Base-by-base conservation (phyloP, 2,888 invertebrate species). In the Odontomyia ornata region DNA sequence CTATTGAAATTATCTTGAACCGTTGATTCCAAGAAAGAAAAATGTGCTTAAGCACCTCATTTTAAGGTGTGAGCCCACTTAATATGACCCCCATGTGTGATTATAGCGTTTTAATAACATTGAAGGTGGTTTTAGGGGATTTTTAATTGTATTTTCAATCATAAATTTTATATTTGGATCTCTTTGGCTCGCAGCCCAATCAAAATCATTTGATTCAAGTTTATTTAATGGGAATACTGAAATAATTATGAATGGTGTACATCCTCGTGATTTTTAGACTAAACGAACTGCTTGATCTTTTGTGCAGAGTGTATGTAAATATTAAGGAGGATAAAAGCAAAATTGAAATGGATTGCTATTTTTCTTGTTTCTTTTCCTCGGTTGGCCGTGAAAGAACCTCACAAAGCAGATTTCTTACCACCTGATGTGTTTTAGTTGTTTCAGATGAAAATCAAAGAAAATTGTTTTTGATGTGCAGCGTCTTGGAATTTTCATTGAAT, bases 21-120 rank as follows among this genome's bases (percentile, higher is more conserved):
- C 9, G 36, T 9, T 36, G 21, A 23, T 57, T 57, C 57, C 15
- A 23, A n/a, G 57, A 57, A 57, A 57, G 5, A 23, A 2, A 27
- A 27, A 25, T 4, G 27, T 15, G 62, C 27, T 36, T 9, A 36
- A 36, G 9, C 9, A 36, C 36, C n/a, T n/a, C n/a, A 52, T 3
- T 15, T 52, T 52, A 2, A 65, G 65, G 13, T 65, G 65, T 23
- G 30, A 69, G 23, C 25, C 47, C 69, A 47, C 47, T 2, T 47
- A 46, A 47, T 69, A 25, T n/a, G 47, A 46, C 69, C 47, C 65
- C 47, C 47, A 43, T 18, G 47, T 23, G 47, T 43, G 23, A 13
- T 36, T 69, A 25, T 27, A 43, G 69, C 69, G n/a, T 69, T 25
- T 46, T 69, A 25, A 46, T 69, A n/a, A 43, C 69, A 69, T 69